Evolutionary conservation across 2,113 vertebrate genomes (phyloP).

Genomic region (Takifugu flavidus): DNA sequence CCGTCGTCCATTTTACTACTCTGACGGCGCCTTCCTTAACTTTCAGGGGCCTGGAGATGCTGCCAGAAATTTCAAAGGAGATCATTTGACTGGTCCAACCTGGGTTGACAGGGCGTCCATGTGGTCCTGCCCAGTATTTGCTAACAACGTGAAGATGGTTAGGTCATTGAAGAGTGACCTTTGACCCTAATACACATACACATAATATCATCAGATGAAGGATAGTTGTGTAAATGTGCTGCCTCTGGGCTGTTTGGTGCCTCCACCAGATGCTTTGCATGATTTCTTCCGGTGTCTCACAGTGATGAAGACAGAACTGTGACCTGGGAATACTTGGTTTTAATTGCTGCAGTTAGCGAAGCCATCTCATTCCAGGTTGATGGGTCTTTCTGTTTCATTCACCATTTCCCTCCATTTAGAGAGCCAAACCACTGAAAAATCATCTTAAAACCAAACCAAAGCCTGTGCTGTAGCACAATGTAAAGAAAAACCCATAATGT

Average conservation of each 20-base stretch:
- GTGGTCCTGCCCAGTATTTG: conserved; percentile 23
- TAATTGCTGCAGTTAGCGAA: background rate
- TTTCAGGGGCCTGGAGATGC: background rate
- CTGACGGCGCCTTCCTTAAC: too few species aligned
- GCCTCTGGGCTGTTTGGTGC: background rate
- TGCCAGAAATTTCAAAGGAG: conserved; percentile 17
- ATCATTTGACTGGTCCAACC: conserved; percentile 3
- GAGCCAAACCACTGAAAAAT: too few species aligned
- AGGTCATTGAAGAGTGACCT: background rate
- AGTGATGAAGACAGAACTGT: background rate
- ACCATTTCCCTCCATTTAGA: too few species aligned
- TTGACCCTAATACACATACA: conserved; percentile 3
- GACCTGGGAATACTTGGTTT: background rate
- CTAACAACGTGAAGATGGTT: background rate
- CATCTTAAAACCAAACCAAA: too few species aligned
- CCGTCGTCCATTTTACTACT: background rate
- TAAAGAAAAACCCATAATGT: too few species aligned
- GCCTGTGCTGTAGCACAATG: too few species aligned
- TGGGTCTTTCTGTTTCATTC: too few species aligned
- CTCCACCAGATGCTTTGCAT: background rate
- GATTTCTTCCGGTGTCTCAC: background rate
- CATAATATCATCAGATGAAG: background rate
- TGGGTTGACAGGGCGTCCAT: conserved; percentile 18
- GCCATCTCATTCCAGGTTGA: too few species aligned
- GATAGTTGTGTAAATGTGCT: background rate